Base-by-base conservation (phyloP, 1,140 invertebrate species). In the Pollicipes pollicipes region DNA sequence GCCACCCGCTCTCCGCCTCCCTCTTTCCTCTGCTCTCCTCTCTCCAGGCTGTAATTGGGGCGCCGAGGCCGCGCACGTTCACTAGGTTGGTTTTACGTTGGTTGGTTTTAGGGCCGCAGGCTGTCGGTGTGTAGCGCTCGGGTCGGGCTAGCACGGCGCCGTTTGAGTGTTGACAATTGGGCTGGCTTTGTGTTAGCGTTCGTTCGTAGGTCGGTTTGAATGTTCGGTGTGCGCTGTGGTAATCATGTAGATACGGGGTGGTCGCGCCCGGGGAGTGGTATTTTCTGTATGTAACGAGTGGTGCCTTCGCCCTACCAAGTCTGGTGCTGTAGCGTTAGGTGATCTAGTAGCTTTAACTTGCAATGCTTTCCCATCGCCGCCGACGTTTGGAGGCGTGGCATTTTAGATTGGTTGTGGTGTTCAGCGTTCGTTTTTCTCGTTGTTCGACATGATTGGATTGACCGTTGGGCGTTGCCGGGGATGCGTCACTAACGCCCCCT, bases 271-370 rank as follows among this genome's bases (percentile, higher is more conserved):
- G 3, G 45, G 13, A 58, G 45, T 24, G 45, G n/a, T n/a, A n/a
- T n/a, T n/a, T n/a, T n/a, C n/a, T 58, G 13, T 58, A 6, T 58
- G 45, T 58, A 58, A 58, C 45, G 45, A 58, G 45, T 58, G 45
- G 45, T 58, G 45, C 45, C 45, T 58, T 58, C 10, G 45, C 45
- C 45, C 45, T 58, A 35, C 45, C 45, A 24, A 58, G 45, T 58
- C 45, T 24, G 45, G 45, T 58, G 45, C 45, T 58, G 45, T 58
- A 24, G 45, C 24, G 6, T n/a, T 58, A 58, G 45, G 45, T 58
- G 45, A 58, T 58, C 45, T 58, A 58, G 45, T 58, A 58, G 45
- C 45, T 58, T 58, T 58, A 58, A 58, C 45, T 58, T 58, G 45
- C 45, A 58, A 58, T 58, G 45, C 45, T 58, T 58, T 58, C 45